phyloP scores from a whole-genome alignment of 2,113 vertebrate genomes.

The Xiphias gladius region DNA sequence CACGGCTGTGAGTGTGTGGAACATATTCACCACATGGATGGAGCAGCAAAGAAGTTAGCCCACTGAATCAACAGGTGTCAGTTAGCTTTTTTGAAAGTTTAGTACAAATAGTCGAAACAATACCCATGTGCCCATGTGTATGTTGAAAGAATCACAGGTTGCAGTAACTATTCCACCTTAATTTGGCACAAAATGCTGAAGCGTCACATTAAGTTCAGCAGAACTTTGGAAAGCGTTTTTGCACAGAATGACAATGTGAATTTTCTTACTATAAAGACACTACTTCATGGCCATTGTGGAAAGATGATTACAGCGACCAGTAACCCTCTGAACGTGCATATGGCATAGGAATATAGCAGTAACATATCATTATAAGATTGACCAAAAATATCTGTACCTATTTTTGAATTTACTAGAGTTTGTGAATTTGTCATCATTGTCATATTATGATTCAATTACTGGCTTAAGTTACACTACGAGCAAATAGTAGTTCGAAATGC shows the following conservation, averaged over 20 bases:
- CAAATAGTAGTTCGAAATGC: conserved; percentile 13
- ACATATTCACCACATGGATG: conserved; percentile 17
- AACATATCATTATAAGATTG: background rate
- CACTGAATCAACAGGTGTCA: background rate
- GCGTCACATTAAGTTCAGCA: background rate
- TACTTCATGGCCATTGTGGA: background rate
- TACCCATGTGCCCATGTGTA: background rate
- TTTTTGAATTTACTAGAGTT: background rate
- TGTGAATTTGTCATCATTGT: background rate
- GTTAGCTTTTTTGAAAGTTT: background rate
- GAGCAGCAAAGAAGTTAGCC: background rate
- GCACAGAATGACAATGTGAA: background rate
- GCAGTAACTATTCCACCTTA: background rate
- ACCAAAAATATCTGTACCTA: background rate
- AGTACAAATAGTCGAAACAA: background rate
- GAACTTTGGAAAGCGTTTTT: background rate
- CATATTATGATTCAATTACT: conserved; percentile 9
- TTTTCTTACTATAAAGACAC: background rate
- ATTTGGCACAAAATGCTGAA: background rate
- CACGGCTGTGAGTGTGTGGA: background rate
- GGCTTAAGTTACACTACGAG: conserved; percentile 31
- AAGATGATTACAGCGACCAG: background rate
- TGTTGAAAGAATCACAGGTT: background rate
- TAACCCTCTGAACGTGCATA: background rate
- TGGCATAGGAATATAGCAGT: background rate